Evolutionary conservation across 2,113 vertebrate genomes (phyloP), one percentile per base, ranked within the genome.

Genomic region (Verasper variegatus): DNA sequence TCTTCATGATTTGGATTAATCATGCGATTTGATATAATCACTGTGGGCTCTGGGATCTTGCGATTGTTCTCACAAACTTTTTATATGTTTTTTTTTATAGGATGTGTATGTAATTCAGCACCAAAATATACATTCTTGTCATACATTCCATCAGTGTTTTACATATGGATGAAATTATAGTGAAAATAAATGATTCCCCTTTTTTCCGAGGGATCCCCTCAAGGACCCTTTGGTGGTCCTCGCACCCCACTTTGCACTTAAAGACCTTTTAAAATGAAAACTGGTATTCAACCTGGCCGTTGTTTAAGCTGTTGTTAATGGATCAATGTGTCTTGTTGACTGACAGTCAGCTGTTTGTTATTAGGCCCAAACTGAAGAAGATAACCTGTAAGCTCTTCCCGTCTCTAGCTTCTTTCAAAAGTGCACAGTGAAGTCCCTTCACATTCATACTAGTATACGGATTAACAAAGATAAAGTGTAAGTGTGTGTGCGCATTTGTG

Each of bases 381-480:
- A 47, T 35, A 61, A 51, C 12, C 12, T 21, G 12, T 47, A 64
- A 67, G n/a, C 60, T 74, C n/a, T 55, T 70, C 26, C 63, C 70
- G 20, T 63, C 17, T 57, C 24, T 78, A 47, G 20, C 45, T 54
- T 64, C n/a, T 57, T 57, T 66, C 21, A 58, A 5, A 73, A 74
- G 47, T 74, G 49, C 20, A 24, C 49, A 18, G 42, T 58, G 21
- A 68, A 69, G 69, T 60, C 51, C 59, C 58, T 24, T 52, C 62
- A 60, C 65, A 68, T 37, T 58, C 24, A 4, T n/a, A 59, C 61
- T 3, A 84, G 49, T 68, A 67, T 59, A 57, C 73, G 68, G 72
- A 82, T 76, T 72, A 80, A 68, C 72, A 57, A 71, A 63, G 56
- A 79, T 70, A 21, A 69, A 45, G 71, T 52, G 51, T 69, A 60